Conservation (phyloP, 2,113 vertebrate species). For the Erythrolamprus reginae region DNA sequence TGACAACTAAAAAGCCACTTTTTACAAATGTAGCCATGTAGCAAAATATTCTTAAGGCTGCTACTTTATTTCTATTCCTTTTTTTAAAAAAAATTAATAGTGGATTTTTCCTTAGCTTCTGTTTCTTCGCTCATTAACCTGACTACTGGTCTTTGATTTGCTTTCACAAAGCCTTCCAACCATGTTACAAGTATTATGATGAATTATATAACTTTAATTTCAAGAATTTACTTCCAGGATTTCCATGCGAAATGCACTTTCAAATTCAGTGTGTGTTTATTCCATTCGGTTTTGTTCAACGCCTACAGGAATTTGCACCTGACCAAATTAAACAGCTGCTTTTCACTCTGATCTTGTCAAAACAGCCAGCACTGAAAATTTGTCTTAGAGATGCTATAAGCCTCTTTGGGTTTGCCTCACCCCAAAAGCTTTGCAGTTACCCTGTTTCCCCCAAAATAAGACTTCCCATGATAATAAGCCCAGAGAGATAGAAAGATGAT, state of each 20-base stretch:
- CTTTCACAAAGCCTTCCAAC: background rate
- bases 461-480: too few species aligned
- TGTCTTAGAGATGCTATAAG: background rate
- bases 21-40: background rate
- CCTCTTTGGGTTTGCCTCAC: background rate
- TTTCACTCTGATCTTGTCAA: background rate
- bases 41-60: background rate
- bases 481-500: too few species aligned
- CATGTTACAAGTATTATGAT: background rate
- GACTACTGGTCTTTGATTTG: background rate
- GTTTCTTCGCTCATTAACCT: background rate
- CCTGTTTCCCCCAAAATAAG: too few species aligned
- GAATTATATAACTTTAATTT: background rate
- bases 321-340: background rate
- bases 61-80: background rate
- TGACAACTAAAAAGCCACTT: background rate
- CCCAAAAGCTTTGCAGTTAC: background rate
- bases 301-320: background rate
- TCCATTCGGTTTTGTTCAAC: background rate
- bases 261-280: background rate
- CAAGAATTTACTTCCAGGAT: background rate
- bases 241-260: background rate
- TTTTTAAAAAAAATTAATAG: background rate
- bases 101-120: background rate
- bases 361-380: background rate